Base-by-base conservation (phyloP, 2,113 vertebrate species). In the Castor canadensis region DNA sequence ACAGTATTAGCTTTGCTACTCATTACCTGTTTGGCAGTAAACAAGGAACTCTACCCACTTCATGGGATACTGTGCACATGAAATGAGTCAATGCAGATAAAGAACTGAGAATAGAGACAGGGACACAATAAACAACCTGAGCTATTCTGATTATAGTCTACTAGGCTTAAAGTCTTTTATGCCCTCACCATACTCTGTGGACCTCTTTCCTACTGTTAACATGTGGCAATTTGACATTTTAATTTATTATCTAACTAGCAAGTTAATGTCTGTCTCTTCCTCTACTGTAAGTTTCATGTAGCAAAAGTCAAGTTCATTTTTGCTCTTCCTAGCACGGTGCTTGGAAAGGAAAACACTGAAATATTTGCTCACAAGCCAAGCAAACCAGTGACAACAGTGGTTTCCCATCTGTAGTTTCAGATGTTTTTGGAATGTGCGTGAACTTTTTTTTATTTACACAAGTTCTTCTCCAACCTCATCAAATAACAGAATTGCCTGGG, bases 141-240 rank as follows among this genome's bases (percentile, higher is more conserved):
- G 9, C 56, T 67, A 30, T 16, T 75, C 6, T 2, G 52, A 88
- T 47, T 13, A 13, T 30, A 26, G 1, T n/a, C 80, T 64, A 22
- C 19, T 2, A 20, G 72, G 3, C 15, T 6, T 6, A 6, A 22
- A 28, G 12, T 12, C 75, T 66, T 72, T 10, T 30, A 24, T 26
- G 28, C n/a, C 49, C 32, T 15, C 19, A 1, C 4, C 9, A 9
- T 5, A 17, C 20, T 35, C 0, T 2, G 5, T 2, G 15, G 43
- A 30, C 20, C 32, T 77, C 28, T 82, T 54, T 87, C 38, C 20
- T 24, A 32, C n/a, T 67, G 54, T 17, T 56, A 49, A 75, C 40
- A 56, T 4, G 5, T 5, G 24, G 60, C 60, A 7, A 13, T 69
- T 62, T 87, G 62, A 72, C 32, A 49, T 15, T 47, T 72, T 58